Conservation (phyloP, 2,888 invertebrate species). For the Drosophila anomalata region DNA sequence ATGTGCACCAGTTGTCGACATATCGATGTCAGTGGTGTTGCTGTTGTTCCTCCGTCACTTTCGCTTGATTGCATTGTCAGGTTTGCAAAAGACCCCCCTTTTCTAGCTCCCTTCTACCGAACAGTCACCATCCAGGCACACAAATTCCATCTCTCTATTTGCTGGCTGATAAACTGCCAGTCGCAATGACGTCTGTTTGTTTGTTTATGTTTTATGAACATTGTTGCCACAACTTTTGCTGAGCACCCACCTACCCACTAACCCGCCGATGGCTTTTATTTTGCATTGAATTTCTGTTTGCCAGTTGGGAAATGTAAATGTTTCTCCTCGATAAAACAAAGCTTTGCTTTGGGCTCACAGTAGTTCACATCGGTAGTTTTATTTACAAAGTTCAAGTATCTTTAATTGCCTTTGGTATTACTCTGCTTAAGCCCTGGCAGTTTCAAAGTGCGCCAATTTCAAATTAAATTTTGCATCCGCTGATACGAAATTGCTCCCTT, state of each 20-base stretch:
- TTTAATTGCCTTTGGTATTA: constrained; percentile 27
- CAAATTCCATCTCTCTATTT: constrained; percentile 9
- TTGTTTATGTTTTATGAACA: constrained; percentile 75
- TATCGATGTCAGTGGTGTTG: constrained; percentile 56
- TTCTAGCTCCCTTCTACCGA: not conserved
- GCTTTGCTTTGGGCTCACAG: constrained; percentile 30
- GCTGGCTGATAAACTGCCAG: constrained; percentile 51
- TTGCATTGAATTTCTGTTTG: constrained; percentile 56
- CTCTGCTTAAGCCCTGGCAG: not conserved
- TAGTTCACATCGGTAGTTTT: not conserved
- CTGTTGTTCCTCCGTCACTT: constrained; percentile 43
- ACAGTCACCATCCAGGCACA: not conserved
- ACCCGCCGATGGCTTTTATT: constrained; percentile 17
- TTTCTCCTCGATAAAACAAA: constrained; percentile 56
- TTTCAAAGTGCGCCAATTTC: constrained; percentile 6
- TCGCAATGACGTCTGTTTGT: constrained; percentile 59
- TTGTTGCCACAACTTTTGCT: constrained; percentile 68
- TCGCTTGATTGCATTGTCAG: constrained; percentile 59
- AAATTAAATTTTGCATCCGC: constrained; percentile 3
- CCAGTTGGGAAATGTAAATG: constrained; percentile 66
- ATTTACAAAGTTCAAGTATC: constrained; percentile 5
- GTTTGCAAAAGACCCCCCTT: not conserved
- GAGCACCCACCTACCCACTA: constrained; percentile 39
- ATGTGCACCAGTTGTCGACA: constrained; percentile 40
- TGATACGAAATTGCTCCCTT: constrained; percentile 13